Conservation (phyloP, 2,113 vertebrate genomes). For the Tursiops truncatus region DNA sequence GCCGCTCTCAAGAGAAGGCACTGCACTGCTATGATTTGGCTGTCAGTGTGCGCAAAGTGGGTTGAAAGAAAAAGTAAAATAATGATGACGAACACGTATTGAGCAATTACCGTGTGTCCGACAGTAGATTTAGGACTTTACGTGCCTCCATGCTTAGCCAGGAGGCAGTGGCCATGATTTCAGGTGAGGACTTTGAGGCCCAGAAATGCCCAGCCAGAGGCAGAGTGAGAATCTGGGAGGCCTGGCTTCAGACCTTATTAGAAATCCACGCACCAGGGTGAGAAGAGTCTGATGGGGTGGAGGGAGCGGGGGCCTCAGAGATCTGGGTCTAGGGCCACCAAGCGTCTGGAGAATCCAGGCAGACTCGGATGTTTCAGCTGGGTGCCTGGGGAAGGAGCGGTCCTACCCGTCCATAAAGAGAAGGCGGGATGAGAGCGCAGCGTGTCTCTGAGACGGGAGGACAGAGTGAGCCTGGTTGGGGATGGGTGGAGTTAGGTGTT, state of each 20-base stretch:
- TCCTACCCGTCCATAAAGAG: neutral
- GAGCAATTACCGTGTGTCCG: neutral
- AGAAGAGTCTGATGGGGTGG: neutral
- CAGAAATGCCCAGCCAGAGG: neutral
- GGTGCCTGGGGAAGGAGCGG: neutral
- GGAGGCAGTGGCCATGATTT: neutral
- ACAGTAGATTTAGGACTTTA: neutral
- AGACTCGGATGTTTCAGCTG: neutral
- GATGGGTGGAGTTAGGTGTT: neutral
- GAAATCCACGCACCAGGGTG: neutral
- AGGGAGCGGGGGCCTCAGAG: neutral
- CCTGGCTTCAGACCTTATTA: neutral
- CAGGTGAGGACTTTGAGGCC: neutral
- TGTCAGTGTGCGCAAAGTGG: neutral
- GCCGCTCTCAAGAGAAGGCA: neutral
- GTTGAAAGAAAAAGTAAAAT: neutral
- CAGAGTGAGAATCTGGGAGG: neutral
- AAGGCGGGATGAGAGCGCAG: neutral
- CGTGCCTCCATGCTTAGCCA: neutral
- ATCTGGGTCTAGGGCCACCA: neutral
- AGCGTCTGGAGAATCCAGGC: neutral
- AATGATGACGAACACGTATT: neutral
- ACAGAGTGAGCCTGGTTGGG: neutral
- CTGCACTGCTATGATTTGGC: neutral
- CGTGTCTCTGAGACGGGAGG: neutral